Evolutionary conservation across 2,113 vertebrate genomes (phyloP).

Genomic region (Bos taurus): DNA sequence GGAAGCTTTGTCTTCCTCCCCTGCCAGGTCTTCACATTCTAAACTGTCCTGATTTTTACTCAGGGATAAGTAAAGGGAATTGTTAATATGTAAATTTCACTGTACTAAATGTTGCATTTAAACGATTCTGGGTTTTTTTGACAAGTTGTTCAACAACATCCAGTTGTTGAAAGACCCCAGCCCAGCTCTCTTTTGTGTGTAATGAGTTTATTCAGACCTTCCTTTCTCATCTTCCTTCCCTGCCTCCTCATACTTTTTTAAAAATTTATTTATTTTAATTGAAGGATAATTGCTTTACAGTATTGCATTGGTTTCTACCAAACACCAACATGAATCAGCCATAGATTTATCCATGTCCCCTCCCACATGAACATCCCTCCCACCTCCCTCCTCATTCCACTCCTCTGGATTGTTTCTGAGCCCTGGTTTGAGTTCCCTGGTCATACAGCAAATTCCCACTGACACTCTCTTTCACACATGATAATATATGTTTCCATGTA

Average conservation of each 20-base stretch:
- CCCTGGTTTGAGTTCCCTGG: not conserved
- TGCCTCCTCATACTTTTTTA: not conserved
- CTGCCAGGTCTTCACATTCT: not conserved
- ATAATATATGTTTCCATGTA: not conserved
- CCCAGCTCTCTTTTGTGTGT: not conserved
- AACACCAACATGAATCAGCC: not conserved
- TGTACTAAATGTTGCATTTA: not conserved
- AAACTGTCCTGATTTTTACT: not conserved
- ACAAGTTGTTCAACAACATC: not conserved
- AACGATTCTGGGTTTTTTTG: slow-evolving; percentile 20
- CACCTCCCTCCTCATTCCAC: not conserved
- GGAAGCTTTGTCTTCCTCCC: not conserved
- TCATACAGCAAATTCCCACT: not conserved
- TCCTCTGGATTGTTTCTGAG: not conserved
- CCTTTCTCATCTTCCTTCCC: not conserved
- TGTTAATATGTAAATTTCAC: not conserved
- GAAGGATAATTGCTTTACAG: not conserved
- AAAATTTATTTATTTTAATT: not conserved
- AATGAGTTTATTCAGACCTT: slow-evolving; percentile 15
- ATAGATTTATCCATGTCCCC: not conserved
- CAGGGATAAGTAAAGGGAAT: not conserved
- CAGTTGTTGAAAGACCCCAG: not conserved
- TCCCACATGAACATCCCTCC: not conserved
- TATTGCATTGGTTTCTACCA: not conserved
- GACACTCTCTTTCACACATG: not conserved